Evolutionary conservation across 2,113 vertebrate genomes (phyloP), one percentile per base, ranked within the genome.

Genomic region (Poecilia latipinna): DNA sequence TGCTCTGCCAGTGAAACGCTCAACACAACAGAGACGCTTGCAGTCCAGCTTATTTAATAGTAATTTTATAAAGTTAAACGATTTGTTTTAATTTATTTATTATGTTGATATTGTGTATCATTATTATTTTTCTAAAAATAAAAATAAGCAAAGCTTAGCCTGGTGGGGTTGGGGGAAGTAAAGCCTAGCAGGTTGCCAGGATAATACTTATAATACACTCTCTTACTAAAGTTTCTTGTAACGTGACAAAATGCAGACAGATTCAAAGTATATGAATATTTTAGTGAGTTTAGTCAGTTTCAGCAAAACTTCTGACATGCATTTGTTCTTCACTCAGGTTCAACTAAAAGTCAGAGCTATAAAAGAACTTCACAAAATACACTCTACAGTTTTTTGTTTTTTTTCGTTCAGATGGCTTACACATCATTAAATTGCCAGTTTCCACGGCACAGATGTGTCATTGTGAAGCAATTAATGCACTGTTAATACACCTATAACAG

Each of bases 401-500:
- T 73, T 15, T 17, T n/a, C 39, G 33, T 61, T 51, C 32, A 69
- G 70, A 68, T 51, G 33, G 78, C 57, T 73, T 28, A 61, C 70
- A 73, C n/a, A 48, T 64, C 70, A 35, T 35, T 71, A 63, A 83
- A 70, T 22, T 0, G 0, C 10, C 51, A 42, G 69, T 70, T 54
- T 67, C 29, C 35, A 28, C 37, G 24, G 60, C 4, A 1, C 19
- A 29, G 70, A 85, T 61, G 35, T 31, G 62, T 85, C 78, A 74
- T 62, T 72, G 48, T 73, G 68, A 70, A 61, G 74, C 72, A 61
- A 75, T 86, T 84, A 84, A 80, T 63, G 66, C 39, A 61, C 68
- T 72, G 61, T 80, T 83, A 84, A 83, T 85, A 77, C 66, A 74
- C 73, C 82, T 62, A 54, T 82, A 85, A 84, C 76, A 83, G 75